Evolutionary conservation across 2,888 invertebrate genomes (phyloP).

Genomic region (Gari tellinella): DNA sequence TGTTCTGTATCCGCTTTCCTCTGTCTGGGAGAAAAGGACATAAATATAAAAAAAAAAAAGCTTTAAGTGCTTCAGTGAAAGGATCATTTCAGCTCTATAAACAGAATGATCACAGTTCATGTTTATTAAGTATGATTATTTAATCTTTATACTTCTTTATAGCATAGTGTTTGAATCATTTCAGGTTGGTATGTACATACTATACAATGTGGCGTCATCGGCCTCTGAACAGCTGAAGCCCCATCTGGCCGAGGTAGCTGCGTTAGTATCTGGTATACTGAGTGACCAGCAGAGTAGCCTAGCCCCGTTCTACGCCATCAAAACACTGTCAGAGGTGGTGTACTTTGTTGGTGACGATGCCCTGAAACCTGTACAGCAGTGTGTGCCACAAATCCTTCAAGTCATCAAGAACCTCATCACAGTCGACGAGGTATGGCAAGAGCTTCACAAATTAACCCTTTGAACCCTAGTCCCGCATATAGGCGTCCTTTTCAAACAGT

Average conservation of each 20-base stretch:
- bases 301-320: constrained; percentile 87
- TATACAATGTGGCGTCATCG: constrained; percentile 89
- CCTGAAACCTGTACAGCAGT: constrained; percentile 84
- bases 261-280: constrained; percentile 86
- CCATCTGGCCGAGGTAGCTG: constrained; percentile 88
- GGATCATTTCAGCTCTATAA: too few relatives aligned
- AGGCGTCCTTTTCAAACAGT: too few relatives aligned
- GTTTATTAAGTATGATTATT: too few relatives aligned
- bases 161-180: constrained; percentile 62
- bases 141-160: too few relatives aligned
- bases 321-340: constrained; percentile 88
- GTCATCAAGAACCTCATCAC: constrained; percentile 87
- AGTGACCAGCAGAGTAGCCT: constrained; percentile 86
- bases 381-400: constrained; percentile 88
- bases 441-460: too few relatives aligned
- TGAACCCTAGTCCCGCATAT: too few relatives aligned
- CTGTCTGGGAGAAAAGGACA: too few relatives aligned
- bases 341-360: constrained; percentile 88
- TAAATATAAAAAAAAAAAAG: too few relatives aligned
- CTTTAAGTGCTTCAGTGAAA: too few relatives aligned
- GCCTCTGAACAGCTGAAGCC: constrained; percentile 89
- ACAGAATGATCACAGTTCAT: too few relatives aligned
- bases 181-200: constrained; percentile 88
- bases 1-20: too few relatives aligned
- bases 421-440: constrained; percentile 79